These are phyloP conservation scores for Pseudachorutes palmiensis DNA, from an alignment of 1,140 invertebrate genomes.

Conservation along the genomic window DNA sequence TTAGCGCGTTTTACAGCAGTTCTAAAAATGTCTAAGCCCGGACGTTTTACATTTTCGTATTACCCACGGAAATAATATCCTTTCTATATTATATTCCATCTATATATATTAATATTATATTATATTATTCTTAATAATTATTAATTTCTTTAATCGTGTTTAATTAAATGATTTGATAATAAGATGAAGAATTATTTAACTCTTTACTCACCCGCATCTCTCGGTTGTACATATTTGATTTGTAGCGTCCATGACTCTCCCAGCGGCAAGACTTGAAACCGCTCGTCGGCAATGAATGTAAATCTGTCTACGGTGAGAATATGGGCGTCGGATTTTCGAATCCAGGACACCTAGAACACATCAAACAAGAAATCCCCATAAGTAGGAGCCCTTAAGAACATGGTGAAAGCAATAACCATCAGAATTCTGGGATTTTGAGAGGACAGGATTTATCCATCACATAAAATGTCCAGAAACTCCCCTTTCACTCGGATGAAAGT, in stretches of 20 bases:
- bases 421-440: not conserved
- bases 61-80: too few relatives aligned
- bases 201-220: constrained; percentile 68
- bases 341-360: constrained; percentile 64
- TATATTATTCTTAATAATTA: too few relatives aligned
- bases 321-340: constrained; percentile 74
- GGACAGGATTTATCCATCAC: constrained; percentile 11
- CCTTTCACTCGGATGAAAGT: too few relatives aligned
- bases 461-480: constrained; percentile 1
- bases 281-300: constrained; percentile 80
- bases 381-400: not conserved
- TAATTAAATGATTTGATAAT: not conserved
- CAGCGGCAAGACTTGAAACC: constrained; percentile 67
- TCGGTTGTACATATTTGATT: constrained; percentile 65
- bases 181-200: not conserved
- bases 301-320: constrained; percentile 81
- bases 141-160: too few relatives aligned
- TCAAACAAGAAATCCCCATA: not conserved
- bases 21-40: too few relatives aligned
- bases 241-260: constrained; percentile 84
- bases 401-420: constrained; percentile 7
- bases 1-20: too few relatives aligned
- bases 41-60: too few relatives aligned
- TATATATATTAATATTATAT: too few relatives aligned
- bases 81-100: too few relatives aligned